Percentiles rank a stretch among this genome's conserved stretches.
Evolutionary conservation across 2,888 invertebrate species (phyloP).

Genomic region (Onthophagus sagittarius): DNA sequence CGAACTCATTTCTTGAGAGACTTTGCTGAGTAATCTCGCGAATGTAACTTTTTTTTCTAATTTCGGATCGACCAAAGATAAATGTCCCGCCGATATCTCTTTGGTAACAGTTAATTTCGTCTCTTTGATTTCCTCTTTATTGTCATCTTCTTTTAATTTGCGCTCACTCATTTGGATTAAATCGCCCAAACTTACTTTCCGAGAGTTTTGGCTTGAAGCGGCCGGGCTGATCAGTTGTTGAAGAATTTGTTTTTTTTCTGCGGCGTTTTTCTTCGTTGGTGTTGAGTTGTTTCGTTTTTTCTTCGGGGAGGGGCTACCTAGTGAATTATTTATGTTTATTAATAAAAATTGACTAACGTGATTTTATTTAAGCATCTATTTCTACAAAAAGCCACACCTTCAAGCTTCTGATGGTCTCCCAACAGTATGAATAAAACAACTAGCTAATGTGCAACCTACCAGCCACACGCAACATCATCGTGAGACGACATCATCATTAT

Average conservation of each 20-base stretch:
- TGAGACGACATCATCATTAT: constrained; percentile 37
- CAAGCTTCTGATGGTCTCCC: constrained; percentile 16
- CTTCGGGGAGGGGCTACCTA: constrained; percentile 73
- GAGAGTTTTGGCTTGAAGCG: constrained; percentile 57
- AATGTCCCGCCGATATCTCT: constrained; percentile 51
- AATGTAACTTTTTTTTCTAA: constrained; percentile 77
- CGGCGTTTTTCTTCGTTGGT: constrained; percentile 68
- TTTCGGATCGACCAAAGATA: constrained; percentile 63
- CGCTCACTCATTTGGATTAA: constrained; percentile 70
- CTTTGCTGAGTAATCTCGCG: constrained; percentile 68
- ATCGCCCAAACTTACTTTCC: constrained; percentile 68
- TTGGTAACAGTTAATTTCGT: constrained; percentile 52
- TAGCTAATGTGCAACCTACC: constrained; percentile 47
- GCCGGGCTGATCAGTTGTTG: constrained; percentile 74
- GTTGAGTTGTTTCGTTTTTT: constrained; percentile 78
- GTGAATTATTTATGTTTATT: not conserved
- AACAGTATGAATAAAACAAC: not conserved
- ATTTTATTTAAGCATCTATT: not conserved
- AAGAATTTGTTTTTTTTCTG: constrained; percentile 74
- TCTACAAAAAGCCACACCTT: constrained; percentile 13
- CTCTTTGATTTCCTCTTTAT: constrained; percentile 49
- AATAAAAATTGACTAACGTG: not conserved
- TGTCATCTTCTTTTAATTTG: constrained; percentile 38
- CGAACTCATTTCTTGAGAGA: constrained; percentile 74
- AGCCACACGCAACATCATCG: constrained; percentile 49